Evolutionary conservation across 2,797 vertebrate species (phyloP).

Genomic region (Harpagifer antarcticus): DNA sequence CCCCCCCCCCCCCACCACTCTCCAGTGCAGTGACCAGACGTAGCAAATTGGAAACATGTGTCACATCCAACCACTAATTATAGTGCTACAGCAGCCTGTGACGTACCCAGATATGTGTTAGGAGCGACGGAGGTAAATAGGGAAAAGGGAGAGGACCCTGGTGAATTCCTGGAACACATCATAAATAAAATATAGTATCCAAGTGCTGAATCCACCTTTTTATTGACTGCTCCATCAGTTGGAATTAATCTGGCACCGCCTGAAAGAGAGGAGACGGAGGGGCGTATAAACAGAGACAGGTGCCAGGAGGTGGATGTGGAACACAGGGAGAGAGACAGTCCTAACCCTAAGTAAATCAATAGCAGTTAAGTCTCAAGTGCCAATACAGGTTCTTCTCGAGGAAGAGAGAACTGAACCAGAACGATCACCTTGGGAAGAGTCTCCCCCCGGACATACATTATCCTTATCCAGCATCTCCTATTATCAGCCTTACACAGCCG

Average conservation of each 20-base stretch:
- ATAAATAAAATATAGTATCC: background rate
- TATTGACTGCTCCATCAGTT: conserved; percentile 53
- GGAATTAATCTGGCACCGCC: conserved; percentile 22
- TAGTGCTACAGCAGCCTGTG: conserved; percentile 53
- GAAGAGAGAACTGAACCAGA: conserved; percentile 79
- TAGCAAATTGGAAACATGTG: conserved; percentile 85
- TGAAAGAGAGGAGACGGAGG: conserved; percentile 33
- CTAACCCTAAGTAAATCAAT: conserved; percentile 83
- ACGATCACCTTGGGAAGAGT: conserved; percentile 82
- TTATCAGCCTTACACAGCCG: conserved; percentile 71
- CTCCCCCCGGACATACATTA: conserved; percentile 58
- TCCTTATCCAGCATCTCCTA: conserved; percentile 77
- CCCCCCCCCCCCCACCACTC: background rate
- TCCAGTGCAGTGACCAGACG: conserved; percentile 65
- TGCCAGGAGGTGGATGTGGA: conserved; percentile 63
- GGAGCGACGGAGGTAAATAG: conserved; percentile 54
- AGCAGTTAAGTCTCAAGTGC: conserved; percentile 82
- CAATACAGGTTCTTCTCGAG: conserved; percentile 82
- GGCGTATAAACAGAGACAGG: conserved; percentile 60
- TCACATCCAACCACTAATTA: conserved; percentile 83
- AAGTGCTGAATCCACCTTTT: conserved; percentile 35
- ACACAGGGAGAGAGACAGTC: conserved; percentile 54
- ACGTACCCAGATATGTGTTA: conserved; percentile 53
- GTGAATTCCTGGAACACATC: background rate
- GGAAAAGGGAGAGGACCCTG: conserved; percentile 7